Evolutionary conservation across 37 sponge, comb jelly and placozoan species (phyloP).

Genomic region (Dysidea cf. avara): DNA sequence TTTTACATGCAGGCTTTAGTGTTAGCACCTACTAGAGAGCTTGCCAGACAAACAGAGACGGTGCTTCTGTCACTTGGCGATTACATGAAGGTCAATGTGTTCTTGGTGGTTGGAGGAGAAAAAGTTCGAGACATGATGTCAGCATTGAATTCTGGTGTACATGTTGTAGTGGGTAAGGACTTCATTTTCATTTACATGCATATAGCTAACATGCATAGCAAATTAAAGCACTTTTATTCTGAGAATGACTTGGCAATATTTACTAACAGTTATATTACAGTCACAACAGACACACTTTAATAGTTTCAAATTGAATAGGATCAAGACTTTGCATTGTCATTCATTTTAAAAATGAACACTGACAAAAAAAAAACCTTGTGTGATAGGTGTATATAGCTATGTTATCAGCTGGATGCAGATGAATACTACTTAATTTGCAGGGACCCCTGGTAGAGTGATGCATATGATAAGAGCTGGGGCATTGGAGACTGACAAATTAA

Average conservation of each 20-base stretch:
- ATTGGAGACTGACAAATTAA: conserved; percentile 4
- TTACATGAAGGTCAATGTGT: conserved; percentile 7
- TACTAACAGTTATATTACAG: no score
- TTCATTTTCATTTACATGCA: no score
- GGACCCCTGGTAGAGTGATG: conserved; percentile 36
- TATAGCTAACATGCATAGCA: no score
- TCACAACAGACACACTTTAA: no score
- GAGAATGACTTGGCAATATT: no score
- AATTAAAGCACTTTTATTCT: no score
- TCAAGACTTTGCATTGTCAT: no score
- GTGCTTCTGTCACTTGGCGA: conserved; percentile 27
- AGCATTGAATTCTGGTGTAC: conserved; percentile 12
- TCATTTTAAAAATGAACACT: no score
- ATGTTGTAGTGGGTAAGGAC: conserved; percentile 27
- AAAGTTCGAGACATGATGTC: conserved; percentile 5
- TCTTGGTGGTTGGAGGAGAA: conserved; percentile 22
- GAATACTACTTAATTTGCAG: neutral
- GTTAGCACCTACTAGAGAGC: conserved; percentile 15
- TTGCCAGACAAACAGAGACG: conserved; percentile 23
- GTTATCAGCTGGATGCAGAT: no score
- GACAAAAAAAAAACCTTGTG: no score
- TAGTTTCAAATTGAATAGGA: no score
- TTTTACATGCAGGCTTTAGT: conserved; percentile 22
- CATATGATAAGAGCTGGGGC: conserved; percentile 19
- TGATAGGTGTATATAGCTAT: no score